Base-by-base conservation (phyloP, 92 coral and sea anemone species). In the Meandrina meandrites region DNA sequence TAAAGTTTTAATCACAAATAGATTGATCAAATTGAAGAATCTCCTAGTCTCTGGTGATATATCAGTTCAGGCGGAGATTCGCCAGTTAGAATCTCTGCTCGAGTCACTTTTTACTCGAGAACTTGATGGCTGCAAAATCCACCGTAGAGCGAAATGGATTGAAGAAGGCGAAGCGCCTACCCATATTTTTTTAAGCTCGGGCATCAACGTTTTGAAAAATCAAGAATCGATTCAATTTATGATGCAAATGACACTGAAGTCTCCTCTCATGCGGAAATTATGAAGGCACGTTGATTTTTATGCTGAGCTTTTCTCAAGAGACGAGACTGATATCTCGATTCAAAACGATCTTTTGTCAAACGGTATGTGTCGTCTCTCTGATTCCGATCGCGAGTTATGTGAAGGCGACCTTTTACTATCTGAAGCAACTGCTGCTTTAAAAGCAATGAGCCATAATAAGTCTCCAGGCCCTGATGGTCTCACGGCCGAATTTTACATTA, bases 161-260 rank as follows among this genome's bases (percentile, higher is more conserved):
- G 84, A 91, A 31, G 62, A 88, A 0, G 76, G 81, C 16, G 89
- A 91, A 19, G 71, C 35, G 1, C 93, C 93, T n/a, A 56, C 91
- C 0, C 21, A 1, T 87, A 30, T 22, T 87, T 91, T 32, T 58
- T 87, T 31, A 56, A 73, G 16, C 67, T 87, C 2, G 90, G 81
- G 14, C 64, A 19, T 18, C 50, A 64, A 9, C 83, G 82, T 1
- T 10, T 15, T n/a, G 60, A 45, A 28, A 10, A 60, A 60, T 35
- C 7, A 7, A 16, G 56, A 77, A 18, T 57, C 62, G n/a, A n/a
- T 7, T 47, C 64, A 0, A 34, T 86, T n/a, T 53, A 31, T 6
- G 37, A 86, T 78, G 14, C 42, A 8, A 16, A 37, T 64, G 81
- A 66, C 0, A 13, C 17, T 18, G 77, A 66, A 15, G 82, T 86